Base-by-base conservation (phyloP, 2,888 invertebrate species). In the Sinelater perroti region DNA sequence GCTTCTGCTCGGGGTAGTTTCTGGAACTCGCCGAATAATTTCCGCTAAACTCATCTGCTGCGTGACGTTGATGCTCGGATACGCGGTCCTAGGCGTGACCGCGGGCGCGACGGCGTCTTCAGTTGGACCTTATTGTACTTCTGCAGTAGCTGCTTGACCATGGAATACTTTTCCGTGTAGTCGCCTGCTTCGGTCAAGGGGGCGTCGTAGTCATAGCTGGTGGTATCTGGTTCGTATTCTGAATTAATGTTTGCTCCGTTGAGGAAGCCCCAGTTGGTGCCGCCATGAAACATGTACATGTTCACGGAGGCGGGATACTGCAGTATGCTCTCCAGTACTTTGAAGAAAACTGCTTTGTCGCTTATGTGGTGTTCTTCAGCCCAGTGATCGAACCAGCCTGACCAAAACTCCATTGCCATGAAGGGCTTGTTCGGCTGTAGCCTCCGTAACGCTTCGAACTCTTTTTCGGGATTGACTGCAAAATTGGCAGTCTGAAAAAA, bases 231-330 rank as follows among this genome's bases (percentile, higher is more conserved):
- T 58, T 73, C 71, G 58, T 66, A 75, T 1, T 70, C 73, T 35
- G 62, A 60, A 61, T 72, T 63, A 67, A 64, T 54, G 55, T 66
- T 68, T 11, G 64, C 69, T 18, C 76, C 76, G 56, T 73, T 76
- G 33, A 74, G 87, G 68, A 88, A 93, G 50, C 87, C 92, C 71
- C 89, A 92, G 71, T 92, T 95, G 0, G 91, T 91, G 44, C 96
- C 95, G 8, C 96, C 96, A 70, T 87, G 89, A 78, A 94, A 95
- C 90, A 96, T 93, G 74, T 95, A 97, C 68, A 95, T 86, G 71
- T 93, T 96, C 26, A 95, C 86, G 42, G 88, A 86, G 5, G 84
- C 84, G 2, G 76, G 76, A 63, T 74, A 73, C 1, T 18, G 40
- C 11, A 67, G 31, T n/a, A 58, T 61, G 17, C 60, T 20, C 3